A percentile compares a stretch with the other conserved stretches of the same genome.
Evolutionary conservation across 2,113 vertebrate species (phyloP).

Genomic region (Promerops cafer): DNA sequence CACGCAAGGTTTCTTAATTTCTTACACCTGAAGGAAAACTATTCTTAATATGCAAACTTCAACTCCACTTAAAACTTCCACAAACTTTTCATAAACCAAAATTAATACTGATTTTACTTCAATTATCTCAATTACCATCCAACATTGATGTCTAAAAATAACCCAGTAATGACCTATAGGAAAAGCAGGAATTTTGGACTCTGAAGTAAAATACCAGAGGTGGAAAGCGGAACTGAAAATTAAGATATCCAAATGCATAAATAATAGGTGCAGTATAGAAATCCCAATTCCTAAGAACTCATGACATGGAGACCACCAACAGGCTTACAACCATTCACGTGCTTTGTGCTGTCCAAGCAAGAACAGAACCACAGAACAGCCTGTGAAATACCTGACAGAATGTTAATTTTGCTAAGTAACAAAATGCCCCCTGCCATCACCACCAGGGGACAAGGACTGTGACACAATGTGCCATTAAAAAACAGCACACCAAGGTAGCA

Average conservation of each 20-base stretch:
- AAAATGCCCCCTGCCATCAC: neutral
- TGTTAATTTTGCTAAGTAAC: neutral
- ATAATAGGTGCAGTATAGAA: neutral
- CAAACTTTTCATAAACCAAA: neutral
- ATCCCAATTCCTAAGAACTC: fast-evolving
- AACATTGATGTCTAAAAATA: neutral
- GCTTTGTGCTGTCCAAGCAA: neutral
- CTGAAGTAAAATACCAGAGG: neutral
- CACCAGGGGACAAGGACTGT: fast-evolving
- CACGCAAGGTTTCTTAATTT: neutral
- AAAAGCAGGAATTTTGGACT: neutral
- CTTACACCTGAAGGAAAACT: neutral
- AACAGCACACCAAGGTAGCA: neutral
- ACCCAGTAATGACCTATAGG: neutral
- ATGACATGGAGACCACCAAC: fast-evolving
- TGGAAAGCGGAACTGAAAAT: neutral
- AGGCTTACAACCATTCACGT: neutral
- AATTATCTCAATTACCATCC: neutral
- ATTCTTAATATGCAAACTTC: neutral
- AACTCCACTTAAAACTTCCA: neutral
- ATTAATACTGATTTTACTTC: neutral
- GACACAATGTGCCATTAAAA: neutral
- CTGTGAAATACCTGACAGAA: neutral
- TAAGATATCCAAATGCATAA: neutral
- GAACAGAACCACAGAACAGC: neutral